Base-by-base conservation (phyloP, 2,113 vertebrate genomes). In the Peromyscus leucopus region DNA sequence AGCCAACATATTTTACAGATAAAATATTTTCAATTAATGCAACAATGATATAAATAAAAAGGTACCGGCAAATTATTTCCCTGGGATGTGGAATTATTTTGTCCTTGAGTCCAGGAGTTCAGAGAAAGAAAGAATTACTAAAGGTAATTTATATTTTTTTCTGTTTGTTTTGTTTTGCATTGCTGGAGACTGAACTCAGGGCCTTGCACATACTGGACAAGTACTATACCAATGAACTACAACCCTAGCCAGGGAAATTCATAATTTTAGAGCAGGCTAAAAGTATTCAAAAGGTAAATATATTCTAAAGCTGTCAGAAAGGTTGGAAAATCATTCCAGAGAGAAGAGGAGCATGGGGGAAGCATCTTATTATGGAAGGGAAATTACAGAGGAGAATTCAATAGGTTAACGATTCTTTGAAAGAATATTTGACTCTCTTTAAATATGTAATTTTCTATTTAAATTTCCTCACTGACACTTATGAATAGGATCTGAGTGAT, bases 21-120 rank as follows among this genome's bases (percentile, higher is more conserved):
- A 83, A 95, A 95, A 59, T 69, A 83, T 78, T 95, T 95, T 84
- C 71, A 85, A 84, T 55, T 96, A 57, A 76, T 28, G 19, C 67
- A 83, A 75, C 17, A 91, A 9, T 75, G 5, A 80, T 85, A 28
- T 87, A 42, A 91, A 92, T 63, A 46, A 61, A 97, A 83, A 91
- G 51, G 71, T 89, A 87, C 46, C 91, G 57, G 79, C 46, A 91
- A 46, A 65, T 39, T 63, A 48, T 93, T 96, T 92, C 28, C 93
- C 83, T 78, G 69, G 39, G 12, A 93, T 85, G 89, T 57, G 82
- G 42, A 95, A 36, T 74, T 85, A 89, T 19, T 89, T 83, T 31
- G 31, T 79, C 39, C 16, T 55, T 69, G 28, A 90, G 82, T 39
- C 21, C 26, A 76, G 28, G 69, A 89, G 13, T 92, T 85, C n/a